Base-by-base conservation (phyloP, 2,888 invertebrate species). In the Drosophila monieri region DNA sequence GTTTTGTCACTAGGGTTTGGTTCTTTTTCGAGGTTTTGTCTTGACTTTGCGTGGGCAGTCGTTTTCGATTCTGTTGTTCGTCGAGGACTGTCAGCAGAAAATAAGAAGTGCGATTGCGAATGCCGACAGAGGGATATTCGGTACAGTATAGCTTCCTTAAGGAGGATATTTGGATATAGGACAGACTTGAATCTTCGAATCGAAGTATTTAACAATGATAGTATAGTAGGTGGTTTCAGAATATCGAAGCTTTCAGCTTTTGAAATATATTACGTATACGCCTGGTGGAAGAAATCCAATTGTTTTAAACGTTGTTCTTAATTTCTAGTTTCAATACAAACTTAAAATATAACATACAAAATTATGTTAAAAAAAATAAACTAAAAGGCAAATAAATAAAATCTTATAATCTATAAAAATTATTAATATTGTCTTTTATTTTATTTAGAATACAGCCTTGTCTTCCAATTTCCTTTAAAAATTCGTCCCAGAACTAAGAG, bases 11-110 rank as follows among this genome's bases (percentile, higher is more conserved):
- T 55, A 35, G 18, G 43, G 71, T 25, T 43, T 12, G 18, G 12
- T 21, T 43, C 1, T 21, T 64, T 60, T 47, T 61, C 15, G 60
- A n/a, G 64, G 15, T 9, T 41, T 41, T 32, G 43, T 43, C 21
- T 43, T 43, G 37, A n/a, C 65, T 72, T 80, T 84, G 84, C 78
- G 78, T 79, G 78, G 78, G 78, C 41, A 78, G 78, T 56, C 53
- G 64, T 53, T 52, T 73, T 62, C 68, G 59, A 66, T 46, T 67
- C 65, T 60, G 53, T 56, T 47, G 67, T 56, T 57, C 64, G 65
- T 37, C 64, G 66, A 54, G 46, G 74, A 54, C 61, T 73, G 67
- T 14, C 60, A 47, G 60, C 25, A 35, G 60, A 47, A 39, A 47
- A 39, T 48, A 60, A 30, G 60, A 47, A 59, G 23, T 39, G 39